These are phyloP conservation scores for Drosophila obscura DNA, from an alignment of 1,140 invertebrate species.

Conservation along the genomic window DNA sequence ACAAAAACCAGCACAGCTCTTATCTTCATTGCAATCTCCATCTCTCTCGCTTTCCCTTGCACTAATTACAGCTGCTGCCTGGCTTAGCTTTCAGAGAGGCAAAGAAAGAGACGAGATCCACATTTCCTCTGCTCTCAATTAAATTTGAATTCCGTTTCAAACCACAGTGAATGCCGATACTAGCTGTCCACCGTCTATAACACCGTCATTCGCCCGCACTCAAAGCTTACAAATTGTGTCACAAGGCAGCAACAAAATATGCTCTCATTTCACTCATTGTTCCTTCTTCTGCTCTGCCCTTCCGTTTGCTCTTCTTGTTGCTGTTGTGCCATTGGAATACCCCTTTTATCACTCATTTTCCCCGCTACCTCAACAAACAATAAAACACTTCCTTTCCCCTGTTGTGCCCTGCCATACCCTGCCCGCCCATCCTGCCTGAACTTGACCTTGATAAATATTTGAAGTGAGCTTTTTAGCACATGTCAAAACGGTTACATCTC, in stretches of 20 bases:
- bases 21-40: too few species aligned
- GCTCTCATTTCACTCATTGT: constrained; percentile 44
- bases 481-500: constrained; percentile 78
- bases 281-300: constrained; percentile 18
- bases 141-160: too few species aligned
- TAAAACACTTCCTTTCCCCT: constrained; percentile 33
- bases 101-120: too few species aligned
- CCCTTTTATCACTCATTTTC: constrained; percentile 14
- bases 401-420: background rate
- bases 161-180: constrained; percentile 21
- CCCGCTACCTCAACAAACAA: constrained; percentile 74
- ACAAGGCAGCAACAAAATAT: constrained; percentile 40
- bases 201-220: background rate
- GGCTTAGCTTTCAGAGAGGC: too few species aligned
- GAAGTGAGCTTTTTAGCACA: constrained; percentile 81
- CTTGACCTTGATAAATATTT: constrained; percentile 81
- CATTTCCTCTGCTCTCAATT: too few species aligned
- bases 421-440: constrained; percentile 41
- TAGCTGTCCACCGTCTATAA: background rate
- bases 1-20: too few species aligned
- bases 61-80: too few species aligned
- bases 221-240: constrained; percentile 45
- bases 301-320: constrained; percentile 25
- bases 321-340: constrained; percentile 10
- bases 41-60: too few species aligned